These are phyloP conservation scores for Nothobranchius kuhntae DNA, from an alignment of 2,113 vertebrate genomes.

Conservation along the genomic window DNA sequence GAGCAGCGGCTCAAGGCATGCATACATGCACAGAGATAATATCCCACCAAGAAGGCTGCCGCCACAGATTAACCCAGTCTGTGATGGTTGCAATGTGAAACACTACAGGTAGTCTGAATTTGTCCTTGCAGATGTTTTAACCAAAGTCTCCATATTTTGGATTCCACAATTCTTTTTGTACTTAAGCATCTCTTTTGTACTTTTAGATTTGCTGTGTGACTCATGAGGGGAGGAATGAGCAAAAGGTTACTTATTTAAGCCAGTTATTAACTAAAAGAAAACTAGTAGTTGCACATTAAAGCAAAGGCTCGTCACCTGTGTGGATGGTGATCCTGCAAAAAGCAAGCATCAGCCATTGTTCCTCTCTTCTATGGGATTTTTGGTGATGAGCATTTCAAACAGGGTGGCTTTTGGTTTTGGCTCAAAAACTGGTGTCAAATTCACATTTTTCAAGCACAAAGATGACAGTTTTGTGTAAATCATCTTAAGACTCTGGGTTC, in stretches of 20 bases:
- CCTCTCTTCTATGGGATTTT: background rate
- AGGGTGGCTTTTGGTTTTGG: no score
- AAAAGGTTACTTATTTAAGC: background rate
- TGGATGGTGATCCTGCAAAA: background rate
- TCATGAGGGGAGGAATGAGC: background rate
- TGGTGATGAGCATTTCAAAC: background rate
- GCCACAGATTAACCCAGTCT: conserved; percentile 30
- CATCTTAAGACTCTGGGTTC: background rate
- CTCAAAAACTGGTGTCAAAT: no score
- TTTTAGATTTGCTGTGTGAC: background rate
- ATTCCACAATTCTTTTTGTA: background rate
- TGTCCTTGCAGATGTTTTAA: conserved; percentile 31
- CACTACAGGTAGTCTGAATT: conserved; percentile 25
- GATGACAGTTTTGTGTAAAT: background rate
- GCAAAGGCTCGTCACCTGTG: background rate
- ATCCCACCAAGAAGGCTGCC: conserved; percentile 28
- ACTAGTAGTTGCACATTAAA: background rate
- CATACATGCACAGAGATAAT: conserved; percentile 32
- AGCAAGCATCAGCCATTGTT: background rate
- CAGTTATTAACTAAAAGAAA: conserved; percentile 4
- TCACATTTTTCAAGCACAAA: no score
- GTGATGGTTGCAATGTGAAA: conserved; percentile 17
- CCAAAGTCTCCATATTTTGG: conserved; percentile 6
- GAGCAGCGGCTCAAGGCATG: conserved; percentile 5
- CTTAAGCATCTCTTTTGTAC: background rate